phyloP scores from a whole-genome alignment of 2,797 vertebrate genomes.

The Pangasius mekongensis region DNA sequence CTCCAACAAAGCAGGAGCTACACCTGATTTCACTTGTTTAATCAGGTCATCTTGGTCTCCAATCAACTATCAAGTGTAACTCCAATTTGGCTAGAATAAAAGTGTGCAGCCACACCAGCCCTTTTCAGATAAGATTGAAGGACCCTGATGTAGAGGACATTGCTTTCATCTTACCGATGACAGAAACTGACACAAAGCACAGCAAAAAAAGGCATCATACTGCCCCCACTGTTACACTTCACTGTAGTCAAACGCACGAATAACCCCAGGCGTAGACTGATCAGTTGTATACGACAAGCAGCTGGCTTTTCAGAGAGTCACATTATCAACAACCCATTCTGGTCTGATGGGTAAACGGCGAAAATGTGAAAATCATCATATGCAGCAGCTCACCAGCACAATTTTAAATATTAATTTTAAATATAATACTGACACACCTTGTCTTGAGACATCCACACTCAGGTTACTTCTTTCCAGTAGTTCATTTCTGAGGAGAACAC shows the following conservation, averaged over 20 bases:
- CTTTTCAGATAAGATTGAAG: background rate
- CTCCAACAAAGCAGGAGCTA: background rate
- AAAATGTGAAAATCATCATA: slow-evolving; percentile 31
- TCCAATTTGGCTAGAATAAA: background rate
- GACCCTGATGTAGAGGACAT: background rate
- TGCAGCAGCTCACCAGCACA: background rate
- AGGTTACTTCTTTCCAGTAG: background rate
- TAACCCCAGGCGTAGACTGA: background rate
- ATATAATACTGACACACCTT: background rate
- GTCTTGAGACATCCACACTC: background rate
- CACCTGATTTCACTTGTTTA: background rate
- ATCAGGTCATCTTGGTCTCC: background rate
- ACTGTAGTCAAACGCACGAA: background rate
- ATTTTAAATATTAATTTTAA: background rate
- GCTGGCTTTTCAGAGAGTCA: background rate
- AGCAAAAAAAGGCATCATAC: background rate
- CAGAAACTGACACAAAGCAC: background rate
- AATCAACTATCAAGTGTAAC: background rate
- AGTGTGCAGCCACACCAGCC: background rate
- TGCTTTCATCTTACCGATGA: background rate
- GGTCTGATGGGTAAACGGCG: slow-evolving; percentile 29
- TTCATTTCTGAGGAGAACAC: background rate
- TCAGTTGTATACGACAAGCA: background rate
- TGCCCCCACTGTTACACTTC: background rate
- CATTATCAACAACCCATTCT: slow-evolving; percentile 18